Evolutionary conservation across 2,888 invertebrate species (phyloP).

Genomic region (Bellardia bayeri): DNA sequence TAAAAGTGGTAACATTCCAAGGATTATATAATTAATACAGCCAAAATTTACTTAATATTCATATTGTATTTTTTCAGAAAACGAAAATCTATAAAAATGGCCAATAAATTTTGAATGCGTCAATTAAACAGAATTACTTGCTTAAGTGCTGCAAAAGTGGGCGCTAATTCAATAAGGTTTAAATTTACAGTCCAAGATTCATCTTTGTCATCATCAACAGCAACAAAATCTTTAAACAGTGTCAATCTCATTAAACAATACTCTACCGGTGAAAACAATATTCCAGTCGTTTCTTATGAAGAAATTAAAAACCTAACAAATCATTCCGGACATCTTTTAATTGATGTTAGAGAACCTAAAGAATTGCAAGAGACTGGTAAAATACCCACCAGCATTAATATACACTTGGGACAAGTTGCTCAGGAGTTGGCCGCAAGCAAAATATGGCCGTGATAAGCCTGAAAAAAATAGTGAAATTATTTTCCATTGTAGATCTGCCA

Average conservation of each 20-base stretch:
- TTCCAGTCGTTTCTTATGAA: slow-evolving; percentile 78
- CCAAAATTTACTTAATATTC: slow-evolving; percentile 81
- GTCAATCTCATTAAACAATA: slow-evolving; percentile 20
- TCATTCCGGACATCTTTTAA: slow-evolving; percentile 85
- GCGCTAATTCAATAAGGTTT: background rate
- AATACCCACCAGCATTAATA: slow-evolving; percentile 90
- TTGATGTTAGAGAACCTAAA: slow-evolving; percentile 91
- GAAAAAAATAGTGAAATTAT: slow-evolving; percentile 86
- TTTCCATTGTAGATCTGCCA: slow-evolving; percentile 88
- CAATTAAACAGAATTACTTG: background rate
- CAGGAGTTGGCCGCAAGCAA: slow-evolving; percentile 79
- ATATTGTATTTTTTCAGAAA: slow-evolving; percentile 79
- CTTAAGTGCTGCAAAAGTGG: background rate
- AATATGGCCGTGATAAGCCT: slow-evolving; percentile 87
- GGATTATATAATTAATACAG: slow-evolving; percentile 74
- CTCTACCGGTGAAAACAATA: slow-evolving; percentile 24
- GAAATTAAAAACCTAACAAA: slow-evolving; percentile 85
- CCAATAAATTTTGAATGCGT: background rate
- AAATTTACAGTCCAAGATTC: background rate
- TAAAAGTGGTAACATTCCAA: background rate
- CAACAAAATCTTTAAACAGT: slow-evolving; percentile 80
- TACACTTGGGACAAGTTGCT: slow-evolving; percentile 86
- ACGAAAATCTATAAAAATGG: background rate
- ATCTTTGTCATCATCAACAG: slow-evolving; percentile 79
- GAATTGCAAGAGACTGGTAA: slow-evolving; percentile 89